Percentiles rank a stretch among this genome's conserved stretches.
Conservation (phyloP, 1,140 invertebrate species). For the Ptiloglossa arizonensis region DNA sequence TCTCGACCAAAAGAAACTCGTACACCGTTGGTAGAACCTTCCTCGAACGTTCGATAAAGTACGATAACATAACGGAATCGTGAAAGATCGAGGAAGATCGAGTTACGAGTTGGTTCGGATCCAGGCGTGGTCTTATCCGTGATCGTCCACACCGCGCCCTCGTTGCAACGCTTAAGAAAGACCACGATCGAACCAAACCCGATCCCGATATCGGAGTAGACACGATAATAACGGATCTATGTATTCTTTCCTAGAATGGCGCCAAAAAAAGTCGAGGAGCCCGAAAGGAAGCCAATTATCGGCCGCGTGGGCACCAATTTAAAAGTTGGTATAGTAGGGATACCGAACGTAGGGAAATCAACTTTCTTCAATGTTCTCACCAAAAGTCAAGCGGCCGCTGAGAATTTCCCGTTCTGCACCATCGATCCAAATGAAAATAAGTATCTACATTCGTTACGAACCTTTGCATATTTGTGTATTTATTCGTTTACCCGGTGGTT, state of each 20-base stretch:
- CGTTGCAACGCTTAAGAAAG: no score
- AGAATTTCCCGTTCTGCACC: slow-evolving; percentile 99
- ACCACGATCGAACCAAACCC: neutral
- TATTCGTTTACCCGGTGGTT: no score
- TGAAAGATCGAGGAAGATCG: no score
- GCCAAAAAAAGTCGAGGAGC: slow-evolving; percentile 96
- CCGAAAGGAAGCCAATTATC: slow-evolving; percentile 94
- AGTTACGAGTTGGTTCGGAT: no score
- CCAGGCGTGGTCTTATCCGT: no score
- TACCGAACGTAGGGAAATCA: slow-evolving; percentile 99
- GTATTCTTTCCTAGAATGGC: slow-evolving; percentile 86
- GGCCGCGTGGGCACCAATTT: slow-evolving; percentile 98
- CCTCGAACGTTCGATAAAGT: no score
- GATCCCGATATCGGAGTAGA: no score
- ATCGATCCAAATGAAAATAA: slow-evolving; percentile 99
- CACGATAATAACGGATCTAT: neutral
- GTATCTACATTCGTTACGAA: slow-evolving; percentile 83
- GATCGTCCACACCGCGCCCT: no score
- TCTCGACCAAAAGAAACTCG: no score
- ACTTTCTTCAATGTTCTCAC: slow-evolving; percentile 99
- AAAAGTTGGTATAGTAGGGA: slow-evolving; percentile 97
- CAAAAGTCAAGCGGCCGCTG: slow-evolving; percentile 97
- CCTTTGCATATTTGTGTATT: no score
- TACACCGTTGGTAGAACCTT: no score
- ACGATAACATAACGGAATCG: no score